Evolutionary conservation across 2,888 invertebrate species (phyloP), one percentile per base, ranked within the genome.

Genomic region (Dascillus cervinus): DNA sequence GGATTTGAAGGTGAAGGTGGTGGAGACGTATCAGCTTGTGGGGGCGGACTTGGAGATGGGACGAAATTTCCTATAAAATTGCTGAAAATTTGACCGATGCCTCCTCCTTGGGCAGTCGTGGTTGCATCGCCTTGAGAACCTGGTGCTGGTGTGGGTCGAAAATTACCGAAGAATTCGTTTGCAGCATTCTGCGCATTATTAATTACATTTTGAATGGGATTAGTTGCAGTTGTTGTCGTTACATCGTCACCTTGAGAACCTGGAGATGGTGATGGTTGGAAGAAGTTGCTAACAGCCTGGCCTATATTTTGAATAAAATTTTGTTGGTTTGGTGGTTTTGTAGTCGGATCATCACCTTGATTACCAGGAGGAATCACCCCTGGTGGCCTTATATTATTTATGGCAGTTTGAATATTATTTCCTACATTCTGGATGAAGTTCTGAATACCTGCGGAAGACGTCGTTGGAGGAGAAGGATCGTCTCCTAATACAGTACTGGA

Each of bases 81-180:
- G 5, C 5, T 8, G 8, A 6, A 6, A 6, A 6, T 24, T 37
- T 6, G 17, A 17, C 22, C 11, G 25, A 25, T 25, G 10, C n/a
- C 10, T 11, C 34, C 15, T 15, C 29, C 28, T 31, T 45, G 44
- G 21, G 26, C 23, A 12, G 37, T 35, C 8, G 38, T 36, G 19
- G 38, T 13, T 14, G 29, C 39, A 21, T 49, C 49, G 13, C 34
- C 36, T 34, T 47, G 44, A 2, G 37, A 22, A 11, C 33, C 32
- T 10, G 45, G 38, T 8, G 30, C 20, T 2, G 39, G 28, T 8
- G 44, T 24, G 14, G 17, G 27, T 11, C 29, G 45, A 26, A 39
- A 36, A 33, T 49, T 49, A 3, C 12, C 27, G 26, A 23, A 19
- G 12, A 24, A 23, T 19, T 24, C 9, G 12, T 13, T 23, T 11